Evolutionary conservation across 2,113 vertebrate genomes (phyloP), one percentile per base, ranked within the genome.

Genomic region (Gymnarchus niloticus): DNA sequence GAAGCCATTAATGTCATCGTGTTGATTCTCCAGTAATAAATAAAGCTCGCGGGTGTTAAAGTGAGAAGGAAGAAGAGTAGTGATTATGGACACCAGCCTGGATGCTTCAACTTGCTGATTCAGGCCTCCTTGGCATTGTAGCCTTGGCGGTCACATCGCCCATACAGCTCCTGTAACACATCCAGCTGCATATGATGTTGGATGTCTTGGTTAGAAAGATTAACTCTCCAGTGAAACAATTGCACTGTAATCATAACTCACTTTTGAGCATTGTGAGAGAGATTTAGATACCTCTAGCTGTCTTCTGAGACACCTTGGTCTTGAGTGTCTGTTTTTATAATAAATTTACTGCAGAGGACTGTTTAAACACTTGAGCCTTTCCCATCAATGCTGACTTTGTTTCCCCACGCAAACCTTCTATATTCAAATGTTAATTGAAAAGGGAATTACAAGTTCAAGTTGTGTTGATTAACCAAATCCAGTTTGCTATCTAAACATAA

Each of bases 1-100:
- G 83, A 65, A 52, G 59, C 83, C 25, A 84, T 73, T 84, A 73
- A 69, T 69, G 28, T 69, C 44, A 37, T 2, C 59, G 69, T 69
- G 44, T 84, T 84, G 59, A 46, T 69, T 59, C 59, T 37, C 46
- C 65, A 73, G 19, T 73, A 73, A 73, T 14, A 17, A 37, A 73
- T 69, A n/a, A 65, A 14, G 57, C 57, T 65, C 49, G 46, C 59
- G 37, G 48, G 46, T 69, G n/a, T 73, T 84, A 65, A 84, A 65
- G 59, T 73, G 59, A 73, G 59, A 52, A 28, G 51, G 48, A 28
- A 80, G 10, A 46, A 14, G 12, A 73, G 41, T 37, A 33, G 65
- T 73, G 65, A 37, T 69, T 69, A 69, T 69, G 33, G 61, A 17
- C 12, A 10, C 61, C 17, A 69, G 61, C 33, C 61, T 69, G 28